Percentiles rank a stretch among this genome's conserved stretches.
Conservation (phyloP, 2,113 vertebrate genomes). For the Python bivittatus region DNA sequence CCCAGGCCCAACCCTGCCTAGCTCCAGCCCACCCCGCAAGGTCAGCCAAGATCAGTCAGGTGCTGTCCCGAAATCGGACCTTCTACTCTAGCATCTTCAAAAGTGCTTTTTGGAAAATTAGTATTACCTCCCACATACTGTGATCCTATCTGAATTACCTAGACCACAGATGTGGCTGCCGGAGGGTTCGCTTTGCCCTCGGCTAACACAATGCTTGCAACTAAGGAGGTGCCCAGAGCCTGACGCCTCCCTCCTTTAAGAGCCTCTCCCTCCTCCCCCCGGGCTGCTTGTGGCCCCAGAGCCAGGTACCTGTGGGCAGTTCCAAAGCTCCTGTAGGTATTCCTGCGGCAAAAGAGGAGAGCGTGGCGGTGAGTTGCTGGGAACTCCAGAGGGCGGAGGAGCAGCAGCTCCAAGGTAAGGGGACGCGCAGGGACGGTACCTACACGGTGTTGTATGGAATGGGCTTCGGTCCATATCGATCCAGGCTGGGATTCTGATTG, state of each 20-base stretch:
- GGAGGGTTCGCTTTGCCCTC: background rate
- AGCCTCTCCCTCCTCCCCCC: no score
- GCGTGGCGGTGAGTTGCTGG: no score
- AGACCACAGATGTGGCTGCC: no score
- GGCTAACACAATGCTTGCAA: background rate
- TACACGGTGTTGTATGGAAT: slow-evolving; percentile 61
- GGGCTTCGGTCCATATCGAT: slow-evolving; percentile 62
- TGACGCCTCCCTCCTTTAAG: no score
- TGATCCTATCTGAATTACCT: background rate
- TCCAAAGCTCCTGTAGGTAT: slow-evolving; percentile 59
- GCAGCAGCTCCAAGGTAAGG: fast-evolving
- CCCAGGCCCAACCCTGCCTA: no score
- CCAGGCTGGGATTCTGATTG: slow-evolving; percentile 65
- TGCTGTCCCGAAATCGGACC: background rate
- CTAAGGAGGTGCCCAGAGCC: background rate
- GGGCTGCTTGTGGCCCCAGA: background rate
- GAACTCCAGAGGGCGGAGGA: fast-evolving
- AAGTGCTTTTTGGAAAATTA: background rate
- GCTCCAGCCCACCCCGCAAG: no score
- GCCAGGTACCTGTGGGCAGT: slow-evolving; percentile 58
- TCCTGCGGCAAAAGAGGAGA: slow-evolving; percentile 44
- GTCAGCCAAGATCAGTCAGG: background rate
- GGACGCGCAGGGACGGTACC: slow-evolving; percentile 18
- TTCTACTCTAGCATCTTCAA: background rate
- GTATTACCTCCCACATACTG: background rate